phyloP scores from a whole-genome alignment of 2,113 vertebrate genomes.

The Pavo muticus region DNA sequence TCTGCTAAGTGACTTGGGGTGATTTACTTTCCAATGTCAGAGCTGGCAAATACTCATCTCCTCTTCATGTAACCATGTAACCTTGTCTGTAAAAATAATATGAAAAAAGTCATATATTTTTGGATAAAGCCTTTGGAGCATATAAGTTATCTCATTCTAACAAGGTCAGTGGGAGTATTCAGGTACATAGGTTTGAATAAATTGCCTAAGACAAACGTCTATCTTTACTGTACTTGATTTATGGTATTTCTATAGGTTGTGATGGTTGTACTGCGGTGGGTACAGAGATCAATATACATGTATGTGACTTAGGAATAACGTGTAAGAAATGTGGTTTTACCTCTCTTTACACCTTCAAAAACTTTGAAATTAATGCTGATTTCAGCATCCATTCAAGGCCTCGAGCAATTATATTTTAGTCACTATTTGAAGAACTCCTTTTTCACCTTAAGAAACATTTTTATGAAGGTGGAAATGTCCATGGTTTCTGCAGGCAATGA shows the following conservation, averaged over 20 bases:
- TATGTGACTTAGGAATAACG: background rate
- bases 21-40: background rate
- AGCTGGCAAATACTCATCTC: background rate
- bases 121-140: background rate
- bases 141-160: background rate
- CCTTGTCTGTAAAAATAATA: background rate
- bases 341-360: conserved; percentile 12
- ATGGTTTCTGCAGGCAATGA: conserved; percentile 32
- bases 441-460: conserved; percentile 34
- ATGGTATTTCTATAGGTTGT: background rate
- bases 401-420: conserved; percentile 52
- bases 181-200: background rate
- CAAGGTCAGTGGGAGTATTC: background rate
- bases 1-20: background rate
- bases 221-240: background rate
- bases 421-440: conserved; percentile 20
- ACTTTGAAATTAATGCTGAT: conserved; percentile 29
- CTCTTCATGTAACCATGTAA: background rate
- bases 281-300: background rate
- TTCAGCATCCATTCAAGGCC: conserved; percentile 7
- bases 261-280: rapidly evolving
- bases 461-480: background rate
- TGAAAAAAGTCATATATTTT: background rate
- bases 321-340: background rate
- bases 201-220: background rate